Base-by-base conservation (phyloP, 2,797 vertebrate genomes). In the Pipistrellus pipistrellus region DNA sequence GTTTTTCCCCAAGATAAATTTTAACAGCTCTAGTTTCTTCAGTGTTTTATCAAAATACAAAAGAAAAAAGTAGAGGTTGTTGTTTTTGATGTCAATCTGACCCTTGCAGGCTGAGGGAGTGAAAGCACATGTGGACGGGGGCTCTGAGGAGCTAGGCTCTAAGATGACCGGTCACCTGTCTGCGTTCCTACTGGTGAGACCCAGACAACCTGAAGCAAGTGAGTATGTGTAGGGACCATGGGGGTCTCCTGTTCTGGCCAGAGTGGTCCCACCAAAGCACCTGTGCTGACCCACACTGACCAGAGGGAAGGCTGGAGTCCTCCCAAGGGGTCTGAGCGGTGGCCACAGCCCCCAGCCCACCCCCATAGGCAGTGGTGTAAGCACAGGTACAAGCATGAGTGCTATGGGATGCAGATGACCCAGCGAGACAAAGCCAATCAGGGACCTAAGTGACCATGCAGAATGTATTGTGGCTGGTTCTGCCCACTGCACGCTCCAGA, bases 21-120 rank as follows among this genome's bases (percentile, higher is more conserved):
- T 97, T 93, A 98, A 98, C 98, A 99, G 98, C 98, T 98, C 98
- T 98, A 99, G 98, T 98, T 98, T 98, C 98, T 98, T 98, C 98
- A 99, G 98, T 98, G 98, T 98, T 98, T 98, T 98, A 98, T 98
- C 98, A 99, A 99, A 98, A 98, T 98, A 98, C 98, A 98, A 98
- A 98, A 98, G 97, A 96, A 97, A 97, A 97, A 98, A 97, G 97
- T 98, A 98, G 97, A 98, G 97, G 98, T 97, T 96, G 95, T 97
- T 89, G 96, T 97, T 96, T 97, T 96, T 96, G 97, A 98, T 98
- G 98, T 98, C 98, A 98, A 98, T 98, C 98, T 98, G 98, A 98
- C 98, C 98, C 98, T 98, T 98, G 98, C 98, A 98, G 98, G 98
- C 97, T 98, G 98, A 98, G 97, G 98, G 97, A 97, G 98, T 97